Base-by-base conservation (phyloP, 1,140 invertebrate species). In the Eumaeus atala region DNA sequence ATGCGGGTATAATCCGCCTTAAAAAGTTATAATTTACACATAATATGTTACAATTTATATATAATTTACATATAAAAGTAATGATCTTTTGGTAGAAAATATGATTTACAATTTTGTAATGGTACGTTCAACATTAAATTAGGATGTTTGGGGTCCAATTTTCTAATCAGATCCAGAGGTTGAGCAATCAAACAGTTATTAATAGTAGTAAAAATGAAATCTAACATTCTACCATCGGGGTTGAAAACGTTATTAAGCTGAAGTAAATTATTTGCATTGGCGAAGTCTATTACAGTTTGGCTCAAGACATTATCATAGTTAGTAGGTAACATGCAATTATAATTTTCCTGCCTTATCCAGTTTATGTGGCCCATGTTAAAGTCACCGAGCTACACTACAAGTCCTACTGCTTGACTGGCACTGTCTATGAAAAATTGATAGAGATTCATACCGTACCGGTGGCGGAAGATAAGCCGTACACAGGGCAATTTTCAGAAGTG, bases 331-430 rank as follows among this genome's bases (percentile, higher is more conserved):
- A 51, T 16, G 4, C 36, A 28, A 7, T 28, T 51, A 51, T 6
- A 34, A 18, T 10, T 16, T 34, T 51, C 9, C 16, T 9, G 11
- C 14, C 14, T 34, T 16, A 35, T 14, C 34, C 34, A 51, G 11
- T 14, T 35, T 6, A 51, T 51, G 17, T n/a, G 16, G 11, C 49
- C 21, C 9, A 36, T 16, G 11, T 51, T 51, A 51, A 51, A 51
- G 34, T 51, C 49, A 1, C 49, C 34, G 12, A 51, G 33, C 5
- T 36, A 6, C 10, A 51, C 28, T 3, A 36, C 35, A 9, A 36
- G 33, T 7, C 9, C 34, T 1, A 17, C 11, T 2, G 36, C 12
- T 14, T 51, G n/a, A 17, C 35, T 9, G 4, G 34, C 14, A 35
- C 36, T 51, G 35, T 16, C 10, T 36, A 51, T 8, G 11, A 36